These are phyloP conservation scores for Sylvietta virens DNA, from an alignment of 2,113 vertebrate genomes.

Conservation along the genomic window DNA sequence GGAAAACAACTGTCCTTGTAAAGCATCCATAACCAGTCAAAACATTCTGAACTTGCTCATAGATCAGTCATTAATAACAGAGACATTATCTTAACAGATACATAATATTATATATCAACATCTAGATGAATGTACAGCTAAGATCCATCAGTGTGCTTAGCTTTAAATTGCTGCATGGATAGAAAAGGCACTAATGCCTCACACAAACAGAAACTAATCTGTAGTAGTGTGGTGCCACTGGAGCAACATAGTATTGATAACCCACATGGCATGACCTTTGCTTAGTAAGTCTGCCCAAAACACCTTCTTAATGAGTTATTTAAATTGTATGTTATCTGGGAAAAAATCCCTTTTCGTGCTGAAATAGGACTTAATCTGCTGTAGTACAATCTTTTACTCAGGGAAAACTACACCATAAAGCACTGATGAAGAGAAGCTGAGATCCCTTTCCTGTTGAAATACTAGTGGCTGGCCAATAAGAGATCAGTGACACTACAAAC, in stretches of 20 bases:
- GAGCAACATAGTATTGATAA: not conserved
- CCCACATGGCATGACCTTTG: not conserved
- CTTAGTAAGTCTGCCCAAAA: not conserved
- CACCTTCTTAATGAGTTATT: not conserved
- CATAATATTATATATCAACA: not conserved
- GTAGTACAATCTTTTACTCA: not conserved
- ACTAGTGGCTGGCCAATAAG: not conserved
- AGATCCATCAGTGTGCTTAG: not conserved
- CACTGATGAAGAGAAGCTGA: not conserved
- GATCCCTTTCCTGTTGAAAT: not conserved
- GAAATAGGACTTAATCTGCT: not conserved
- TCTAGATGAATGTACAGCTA: not conserved
- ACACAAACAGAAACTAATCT: not conserved
- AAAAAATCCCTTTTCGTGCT: not conserved
- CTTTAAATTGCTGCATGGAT: not conserved
- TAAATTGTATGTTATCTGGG: not conserved
- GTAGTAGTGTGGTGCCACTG: not conserved
- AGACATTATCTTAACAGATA: not conserved
- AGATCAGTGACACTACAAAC: not conserved
- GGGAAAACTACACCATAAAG: not conserved
- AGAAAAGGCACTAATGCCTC: not conserved
- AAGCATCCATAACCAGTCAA: not conserved
- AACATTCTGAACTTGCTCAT: not conserved
- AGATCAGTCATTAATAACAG: not conserved
- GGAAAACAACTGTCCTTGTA: not conserved